Evolutionary conservation across 2,888 invertebrate genomes (phyloP).

Genomic region (Heteromyza rotundicornis): DNA sequence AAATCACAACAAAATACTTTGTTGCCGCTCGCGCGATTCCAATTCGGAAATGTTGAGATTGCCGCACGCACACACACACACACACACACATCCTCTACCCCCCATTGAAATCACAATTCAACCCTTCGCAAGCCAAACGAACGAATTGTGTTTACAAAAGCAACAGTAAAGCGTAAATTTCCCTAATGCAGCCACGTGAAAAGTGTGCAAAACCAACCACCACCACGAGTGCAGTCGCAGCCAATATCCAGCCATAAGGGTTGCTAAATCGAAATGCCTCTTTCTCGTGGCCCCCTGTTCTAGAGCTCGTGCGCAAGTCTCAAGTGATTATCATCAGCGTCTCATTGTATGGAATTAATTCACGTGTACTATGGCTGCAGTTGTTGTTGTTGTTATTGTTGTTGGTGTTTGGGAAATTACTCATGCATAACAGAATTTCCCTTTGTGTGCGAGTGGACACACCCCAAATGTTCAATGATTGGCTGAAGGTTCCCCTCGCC

Average conservation of each 20-base stretch:
- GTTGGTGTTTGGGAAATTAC: constrained; percentile 39
- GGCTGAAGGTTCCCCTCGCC: constrained; percentile 46
- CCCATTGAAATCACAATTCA: constrained; percentile 38
- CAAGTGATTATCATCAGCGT: constrained; percentile 50
- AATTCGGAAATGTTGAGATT: neutral
- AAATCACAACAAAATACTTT: constrained; percentile 58
- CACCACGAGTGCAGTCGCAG: neutral
- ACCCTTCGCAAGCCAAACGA: neutral
- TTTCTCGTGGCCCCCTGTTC: constrained; percentile 8
- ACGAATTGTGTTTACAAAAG: constrained; percentile 20
- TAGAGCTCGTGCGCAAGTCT: constrained; percentile 48
- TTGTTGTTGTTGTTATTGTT: constrained; percentile 9
- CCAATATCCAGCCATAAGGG: neutral
- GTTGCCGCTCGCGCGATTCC: constrained; percentile 8
- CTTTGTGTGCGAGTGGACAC: constrained; percentile 41
- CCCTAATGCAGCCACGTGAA: too few species aligned
- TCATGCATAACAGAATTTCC: constrained; percentile 50
- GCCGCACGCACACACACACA: neutral
- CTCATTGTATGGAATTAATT: constrained; percentile 17
- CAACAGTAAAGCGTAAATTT: constrained; percentile 18
- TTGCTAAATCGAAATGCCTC: constrained; percentile 16
- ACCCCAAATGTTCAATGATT: constrained; percentile 49
- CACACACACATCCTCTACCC: neutral
- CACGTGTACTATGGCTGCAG: too few species aligned
- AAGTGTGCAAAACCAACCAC: constrained; percentile 28